Conservation (phyloP, 2,888 invertebrate genomes). For the Apocheima hispidaria region DNA sequence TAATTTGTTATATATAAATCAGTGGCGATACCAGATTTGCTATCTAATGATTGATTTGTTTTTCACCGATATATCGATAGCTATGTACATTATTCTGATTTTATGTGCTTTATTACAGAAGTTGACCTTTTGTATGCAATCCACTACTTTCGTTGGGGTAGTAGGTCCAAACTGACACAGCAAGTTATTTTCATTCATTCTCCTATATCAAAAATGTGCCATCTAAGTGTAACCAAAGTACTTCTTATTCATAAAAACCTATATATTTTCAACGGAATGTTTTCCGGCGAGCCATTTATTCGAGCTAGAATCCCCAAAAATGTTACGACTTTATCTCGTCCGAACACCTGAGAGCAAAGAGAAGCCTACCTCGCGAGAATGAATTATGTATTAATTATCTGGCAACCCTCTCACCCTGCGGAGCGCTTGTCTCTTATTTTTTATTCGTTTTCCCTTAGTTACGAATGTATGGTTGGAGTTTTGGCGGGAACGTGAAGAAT, state of each 20-base stretch:
- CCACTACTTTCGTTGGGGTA: no score
- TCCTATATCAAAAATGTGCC: neutral
- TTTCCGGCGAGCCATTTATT: slow-evolving; percentile 25
- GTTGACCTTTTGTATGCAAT: no score
- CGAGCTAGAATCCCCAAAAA: slow-evolving; percentile 21
- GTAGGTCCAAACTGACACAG: no score
- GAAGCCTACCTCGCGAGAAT: slow-evolving; percentile 12
- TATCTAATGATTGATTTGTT: no score
- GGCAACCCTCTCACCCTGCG: slow-evolving; percentile 21
- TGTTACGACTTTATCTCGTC: slow-evolving; percentile 30
- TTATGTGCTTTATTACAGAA: no score
- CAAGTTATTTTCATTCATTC: neutral
- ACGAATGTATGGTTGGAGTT: no score
- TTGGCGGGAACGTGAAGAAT: no score
- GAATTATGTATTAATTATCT: slow-evolving; percentile 32
- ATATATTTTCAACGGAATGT: slow-evolving; percentile 14
- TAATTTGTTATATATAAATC: no score
- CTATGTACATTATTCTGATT: no score
- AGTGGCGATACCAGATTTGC: no score
- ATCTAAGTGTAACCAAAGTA: neutral
- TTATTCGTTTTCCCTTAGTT: slow-evolving; percentile 18
- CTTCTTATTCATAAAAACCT: neutral
- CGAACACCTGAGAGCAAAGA: slow-evolving; percentile 28
- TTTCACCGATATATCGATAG: no score
- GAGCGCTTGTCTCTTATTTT: slow-evolving; percentile 12